phyloP scores from a whole-genome alignment of 2,113 vertebrate species.

The Rattus norvegicus region GRCr8 NC_086039.1:140662501-140663000 shows the following conservation, averaged over 20 bases:
- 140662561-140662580: slow-evolving; percentile 23
- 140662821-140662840: slow-evolving; percentile 28
- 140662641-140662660: not conserved
- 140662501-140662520: slow-evolving; percentile 6
- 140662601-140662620: not conserved
- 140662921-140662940: not conserved
- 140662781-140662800: not conserved
- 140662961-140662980: not conserved
- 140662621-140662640: slow-evolving; percentile 3
- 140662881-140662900: not conserved
- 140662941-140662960: not conserved
- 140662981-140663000: not conserved
- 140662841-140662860: slow-evolving; percentile 25
- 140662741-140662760: not conserved
- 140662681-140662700: not conserved
- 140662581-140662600: not conserved
- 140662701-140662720: not conserved
- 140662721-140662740: not conserved
- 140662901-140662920: not conserved
- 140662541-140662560: not conserved
- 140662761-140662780: slow-evolving; percentile 28
- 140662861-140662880: slow-evolving; percentile 12
- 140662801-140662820: not conserved
- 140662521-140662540: slow-evolving; percentile 10
- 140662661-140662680: not conserved